Conservation (phyloP, 2,797 vertebrate genomes). For the Crenichthys baileyi region DNA sequence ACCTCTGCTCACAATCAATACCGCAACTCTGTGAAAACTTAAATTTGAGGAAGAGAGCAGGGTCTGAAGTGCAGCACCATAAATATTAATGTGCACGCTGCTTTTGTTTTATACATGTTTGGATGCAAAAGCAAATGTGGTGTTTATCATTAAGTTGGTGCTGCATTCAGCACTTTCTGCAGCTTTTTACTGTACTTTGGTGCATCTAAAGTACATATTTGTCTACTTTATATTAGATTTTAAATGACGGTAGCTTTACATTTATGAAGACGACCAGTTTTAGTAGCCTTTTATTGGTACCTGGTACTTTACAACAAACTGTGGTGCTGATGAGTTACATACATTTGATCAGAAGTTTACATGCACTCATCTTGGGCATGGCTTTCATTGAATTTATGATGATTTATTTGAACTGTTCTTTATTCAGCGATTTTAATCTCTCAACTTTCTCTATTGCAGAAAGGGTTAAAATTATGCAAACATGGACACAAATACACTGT, state of each 20-base stretch:
- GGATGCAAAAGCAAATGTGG: conserved; percentile 42
- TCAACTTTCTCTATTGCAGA: not conserved
- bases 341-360: not conserved
- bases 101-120: conserved; percentile 39
- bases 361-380: not conserved
- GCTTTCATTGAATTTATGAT: not conserved
- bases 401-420: not conserved
- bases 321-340: not conserved
- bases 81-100: conserved; percentile 40
- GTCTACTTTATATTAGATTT: not conserved
- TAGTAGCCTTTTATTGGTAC: no score
- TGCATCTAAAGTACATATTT: not conserved
- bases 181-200: conserved; percentile 8
- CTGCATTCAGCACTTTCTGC: conserved; percentile 46
- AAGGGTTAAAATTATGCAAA: not conserved
- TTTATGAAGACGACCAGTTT: not conserved
- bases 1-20: conserved; percentile 44
- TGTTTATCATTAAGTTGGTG: conserved; percentile 50
- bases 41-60: conserved; percentile 15
- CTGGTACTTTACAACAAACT: not conserved
- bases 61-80: conserved; percentile 27
- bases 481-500: not conserved
- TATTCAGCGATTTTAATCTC: not conserved
- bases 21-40: conserved; percentile 44
- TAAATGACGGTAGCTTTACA: not conserved